A percentile compares a stretch with the other conserved stretches of the same genome.
Conservation (phyloP, 2,113 vertebrate species). For the Campylomormyrus numenius region DNA sequence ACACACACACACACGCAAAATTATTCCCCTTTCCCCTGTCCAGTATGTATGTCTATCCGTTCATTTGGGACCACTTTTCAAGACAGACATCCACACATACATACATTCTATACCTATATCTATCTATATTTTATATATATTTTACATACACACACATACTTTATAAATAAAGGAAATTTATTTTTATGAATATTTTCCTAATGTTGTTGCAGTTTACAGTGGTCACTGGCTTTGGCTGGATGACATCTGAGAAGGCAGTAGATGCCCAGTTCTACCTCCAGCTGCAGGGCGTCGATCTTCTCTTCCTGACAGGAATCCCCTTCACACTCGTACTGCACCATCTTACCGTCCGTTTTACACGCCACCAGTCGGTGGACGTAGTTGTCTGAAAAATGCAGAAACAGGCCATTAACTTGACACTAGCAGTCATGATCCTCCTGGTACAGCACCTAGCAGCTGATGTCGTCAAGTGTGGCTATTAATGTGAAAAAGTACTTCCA, state of each 20-base stretch:
- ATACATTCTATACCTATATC: no score
- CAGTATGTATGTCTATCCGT: no score
- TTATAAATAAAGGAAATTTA: no score
- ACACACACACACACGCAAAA: neutral
- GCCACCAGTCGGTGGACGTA: conserved; percentile 96
- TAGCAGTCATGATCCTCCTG: neutral
- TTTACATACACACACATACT: no score
- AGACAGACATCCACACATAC: no score
- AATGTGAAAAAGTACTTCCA: neutral
- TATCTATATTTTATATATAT: no score
- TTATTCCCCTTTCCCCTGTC: neutral
- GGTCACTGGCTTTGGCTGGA: neutral
- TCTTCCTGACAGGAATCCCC: conserved; percentile 95
- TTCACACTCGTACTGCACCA: conserved; percentile 96
- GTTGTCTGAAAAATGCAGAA: conserved; percentile 70
- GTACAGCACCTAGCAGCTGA: neutral
- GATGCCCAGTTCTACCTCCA: conserved; percentile 66
- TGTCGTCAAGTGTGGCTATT: neutral
- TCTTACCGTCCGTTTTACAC: conserved; percentile 94
- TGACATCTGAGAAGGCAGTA: neutral
- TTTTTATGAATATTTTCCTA: neutral
- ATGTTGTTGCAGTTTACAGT: neutral
- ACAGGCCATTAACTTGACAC: neutral
- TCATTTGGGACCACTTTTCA: no score
- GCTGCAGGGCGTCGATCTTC: conserved; percentile 90